Percentiles rank a stretch among this genome's conserved stretches.
These are phyloP conservation scores for Apodemia mormo DNA, from an alignment of 2,888 invertebrate species.

Conservation along the genomic window DNA sequence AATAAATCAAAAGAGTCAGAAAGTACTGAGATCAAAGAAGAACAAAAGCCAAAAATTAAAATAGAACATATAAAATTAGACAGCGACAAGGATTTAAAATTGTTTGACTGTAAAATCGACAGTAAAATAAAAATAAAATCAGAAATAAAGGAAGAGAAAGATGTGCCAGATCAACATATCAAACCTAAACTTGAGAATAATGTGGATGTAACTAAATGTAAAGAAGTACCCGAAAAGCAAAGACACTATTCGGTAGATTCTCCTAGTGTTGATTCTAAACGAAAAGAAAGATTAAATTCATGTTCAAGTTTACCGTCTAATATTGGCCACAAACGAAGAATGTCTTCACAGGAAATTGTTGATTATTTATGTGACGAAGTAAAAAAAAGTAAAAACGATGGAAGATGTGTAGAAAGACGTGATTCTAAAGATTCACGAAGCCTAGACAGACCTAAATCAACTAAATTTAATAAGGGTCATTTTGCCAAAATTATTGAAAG, in stretches of 20 bases:
- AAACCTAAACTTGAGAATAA: slow-evolving; percentile 53
- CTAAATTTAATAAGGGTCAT: slow-evolving; percentile 82
- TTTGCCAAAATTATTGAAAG: slow-evolving; percentile 82
- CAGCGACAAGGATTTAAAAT: slow-evolving; percentile 57
- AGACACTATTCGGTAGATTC: slow-evolving; percentile 77
- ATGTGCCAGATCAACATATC: slow-evolving; percentile 39
- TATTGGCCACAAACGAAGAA: slow-evolving; percentile 86
- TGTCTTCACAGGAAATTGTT: slow-evolving; percentile 88
- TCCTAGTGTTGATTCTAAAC: slow-evolving; percentile 69
- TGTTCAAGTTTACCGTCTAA: slow-evolving; percentile 83
- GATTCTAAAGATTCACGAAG: slow-evolving; percentile 86
- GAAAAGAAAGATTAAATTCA: slow-evolving; percentile 83
- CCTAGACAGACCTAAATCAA: slow-evolving; percentile 68
- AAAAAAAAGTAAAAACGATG: slow-evolving; percentile 83
- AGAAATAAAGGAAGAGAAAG: slow-evolving; percentile 77
- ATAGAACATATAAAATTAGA: slow-evolving; percentile 73
- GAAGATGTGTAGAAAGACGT: slow-evolving; percentile 80
- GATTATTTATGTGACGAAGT: slow-evolving; percentile 81
- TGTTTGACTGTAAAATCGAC: slow-evolving; percentile 44
- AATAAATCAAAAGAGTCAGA: slow-evolving; percentile 65
- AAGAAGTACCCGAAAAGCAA: slow-evolving; percentile 68
- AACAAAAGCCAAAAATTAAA: slow-evolving; percentile 58
- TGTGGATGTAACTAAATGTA: slow-evolving; percentile 51
- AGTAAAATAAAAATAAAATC: slow-evolving; percentile 53
- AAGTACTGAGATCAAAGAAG: slow-evolving; percentile 61